Conservation (phyloP, 2,797 vertebrate genomes). For the Pseudochromis fuscus region DNA sequence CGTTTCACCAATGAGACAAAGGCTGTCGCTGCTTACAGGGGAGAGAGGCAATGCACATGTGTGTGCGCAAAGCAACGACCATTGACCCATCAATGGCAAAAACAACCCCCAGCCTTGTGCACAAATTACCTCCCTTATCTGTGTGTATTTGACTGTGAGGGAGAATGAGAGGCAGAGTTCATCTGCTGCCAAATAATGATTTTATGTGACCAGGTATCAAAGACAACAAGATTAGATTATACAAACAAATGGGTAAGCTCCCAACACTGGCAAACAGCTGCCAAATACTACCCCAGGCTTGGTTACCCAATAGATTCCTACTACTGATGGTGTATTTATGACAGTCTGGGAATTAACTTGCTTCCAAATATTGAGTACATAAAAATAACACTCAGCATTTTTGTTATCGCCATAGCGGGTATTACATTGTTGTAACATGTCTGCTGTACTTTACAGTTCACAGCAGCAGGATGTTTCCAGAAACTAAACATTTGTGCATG, state of each 20-base stretch:
- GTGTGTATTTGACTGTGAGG: conserved; percentile 53
- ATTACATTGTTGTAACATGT: background rate
- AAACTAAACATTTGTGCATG: background rate
- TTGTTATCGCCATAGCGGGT: too few relatives aligned
- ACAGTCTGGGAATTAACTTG: conserved; percentile 10
- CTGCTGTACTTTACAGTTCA: background rate
- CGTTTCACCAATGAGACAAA: conserved; percentile 69
- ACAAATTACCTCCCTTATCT: conserved; percentile 73
- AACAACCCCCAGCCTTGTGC: conserved; percentile 68
- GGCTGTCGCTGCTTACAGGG: conserved; percentile 61
- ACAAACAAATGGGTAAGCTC: conserved; percentile 30
- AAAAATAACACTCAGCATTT: background rate
- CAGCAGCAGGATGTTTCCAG: background rate
- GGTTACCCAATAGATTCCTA: conserved; percentile 1
- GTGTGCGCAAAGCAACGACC: conserved; percentile 63
- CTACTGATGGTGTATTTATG: background rate
- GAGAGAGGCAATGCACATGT: conserved; percentile 33
- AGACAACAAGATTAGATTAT: conserved; percentile 52
- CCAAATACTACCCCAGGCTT: conserved; percentile 1
- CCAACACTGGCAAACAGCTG: background rate
- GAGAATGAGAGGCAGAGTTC: conserved; percentile 47
- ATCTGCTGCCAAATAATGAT: conserved; percentile 56
- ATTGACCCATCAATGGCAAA: conserved; percentile 73
- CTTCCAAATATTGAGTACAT: conserved; percentile 5
- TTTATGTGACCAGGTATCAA: conserved; percentile 60